Evolutionary conservation across 1,140 invertebrate species (phyloP).

Genomic region (Lepidostoma basale): DNA sequence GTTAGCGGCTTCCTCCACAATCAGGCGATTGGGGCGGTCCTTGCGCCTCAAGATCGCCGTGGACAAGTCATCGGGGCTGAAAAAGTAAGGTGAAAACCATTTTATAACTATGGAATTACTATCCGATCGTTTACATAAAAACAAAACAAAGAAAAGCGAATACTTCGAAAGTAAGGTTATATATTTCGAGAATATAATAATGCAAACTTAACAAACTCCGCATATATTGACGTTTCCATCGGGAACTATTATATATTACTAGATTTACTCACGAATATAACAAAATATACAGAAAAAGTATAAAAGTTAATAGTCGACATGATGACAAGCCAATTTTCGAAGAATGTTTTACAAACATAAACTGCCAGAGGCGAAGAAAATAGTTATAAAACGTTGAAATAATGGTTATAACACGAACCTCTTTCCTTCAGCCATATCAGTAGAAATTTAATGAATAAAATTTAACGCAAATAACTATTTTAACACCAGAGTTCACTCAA

Average conservation of each 20-base stretch:
- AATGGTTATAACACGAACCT: constrained; percentile 53
- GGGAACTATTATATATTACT: no score
- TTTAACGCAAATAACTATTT: constrained; percentile 7
- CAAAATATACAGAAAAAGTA: no score
- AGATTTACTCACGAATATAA: no score
- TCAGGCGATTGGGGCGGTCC: constrained; percentile 95
- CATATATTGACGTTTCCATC: no score
- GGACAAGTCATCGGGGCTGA: constrained; percentile 88
- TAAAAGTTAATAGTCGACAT: constrained; percentile 51
- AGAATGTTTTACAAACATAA: constrained; percentile 25
- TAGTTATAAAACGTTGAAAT: background rate
- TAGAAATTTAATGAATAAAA: constrained; percentile 47
- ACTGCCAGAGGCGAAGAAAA: background rate
- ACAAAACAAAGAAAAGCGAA: constrained; percentile 22
- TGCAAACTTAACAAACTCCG: no score
- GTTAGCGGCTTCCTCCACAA: constrained; percentile 97
- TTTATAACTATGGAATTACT: background rate
- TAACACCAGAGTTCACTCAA: background rate
- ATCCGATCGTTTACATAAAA: background rate
- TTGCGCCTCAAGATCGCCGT: constrained; percentile 98
- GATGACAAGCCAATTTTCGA: constrained; percentile 61
- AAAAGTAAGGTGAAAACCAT: no score
- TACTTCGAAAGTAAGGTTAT: constrained; percentile 21
- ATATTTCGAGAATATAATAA: background rate
- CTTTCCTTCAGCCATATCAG: constrained; percentile 64